Conservation (phyloP, 2,797 vertebrate species). For the Orientallactaga sibirica region DNA sequence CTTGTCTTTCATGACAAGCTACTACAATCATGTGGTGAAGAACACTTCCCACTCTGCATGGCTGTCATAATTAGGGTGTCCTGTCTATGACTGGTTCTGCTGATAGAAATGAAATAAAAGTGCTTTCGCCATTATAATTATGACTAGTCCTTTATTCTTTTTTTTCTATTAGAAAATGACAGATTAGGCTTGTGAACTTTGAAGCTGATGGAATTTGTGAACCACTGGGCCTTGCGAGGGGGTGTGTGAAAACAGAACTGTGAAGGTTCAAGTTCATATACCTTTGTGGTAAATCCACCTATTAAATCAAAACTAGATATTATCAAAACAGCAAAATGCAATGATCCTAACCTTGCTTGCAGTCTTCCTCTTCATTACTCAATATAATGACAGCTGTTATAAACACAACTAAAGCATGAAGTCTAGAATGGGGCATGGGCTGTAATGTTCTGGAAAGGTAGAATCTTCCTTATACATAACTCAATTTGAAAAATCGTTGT, state of each 20-base stretch:
- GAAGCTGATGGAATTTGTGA: conserved; percentile 1
- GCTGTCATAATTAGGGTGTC: background rate
- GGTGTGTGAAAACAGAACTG: background rate
- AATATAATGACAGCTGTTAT: background rate
- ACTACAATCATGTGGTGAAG: background rate
- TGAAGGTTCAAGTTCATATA: background rate
- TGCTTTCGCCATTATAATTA: background rate
- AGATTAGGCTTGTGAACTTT: background rate
- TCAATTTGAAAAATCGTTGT: background rate
- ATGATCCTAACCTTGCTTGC: background rate
- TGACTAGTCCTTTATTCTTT: background rate
- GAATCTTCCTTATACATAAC: background rate
- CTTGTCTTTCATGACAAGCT: background rate
- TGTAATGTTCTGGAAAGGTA: conserved; percentile 6
- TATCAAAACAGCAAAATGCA: background rate
- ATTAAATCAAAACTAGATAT: background rate
- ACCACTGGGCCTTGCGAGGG: background rate
- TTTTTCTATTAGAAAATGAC: background rate
- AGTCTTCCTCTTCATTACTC: background rate
- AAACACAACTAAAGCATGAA: conserved; percentile 21
- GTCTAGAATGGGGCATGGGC: background rate
- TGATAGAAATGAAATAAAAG: conserved; percentile 20
- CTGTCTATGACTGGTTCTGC: background rate
- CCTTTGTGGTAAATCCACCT: background rate
- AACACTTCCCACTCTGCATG: background rate